phyloP scores from a whole-genome alignment of 2,113 vertebrate genomes.

The Pterophyllum scalare region DNA sequence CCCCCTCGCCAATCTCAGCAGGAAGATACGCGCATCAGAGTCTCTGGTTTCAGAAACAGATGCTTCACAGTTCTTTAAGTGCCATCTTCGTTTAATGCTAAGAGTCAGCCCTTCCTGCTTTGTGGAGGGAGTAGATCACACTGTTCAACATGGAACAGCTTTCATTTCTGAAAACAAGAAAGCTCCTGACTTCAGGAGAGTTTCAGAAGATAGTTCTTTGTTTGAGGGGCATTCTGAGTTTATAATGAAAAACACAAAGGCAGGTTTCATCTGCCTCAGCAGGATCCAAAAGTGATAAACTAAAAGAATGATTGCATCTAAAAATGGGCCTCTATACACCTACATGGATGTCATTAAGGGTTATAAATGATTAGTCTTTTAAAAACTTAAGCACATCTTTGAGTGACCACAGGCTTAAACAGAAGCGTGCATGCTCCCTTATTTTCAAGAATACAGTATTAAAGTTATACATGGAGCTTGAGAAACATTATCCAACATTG shows the following conservation, averaged over 20 bases:
- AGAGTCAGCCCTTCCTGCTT: neutral
- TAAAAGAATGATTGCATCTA: neutral
- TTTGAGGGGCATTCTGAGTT: no score
- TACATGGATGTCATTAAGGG: neutral
- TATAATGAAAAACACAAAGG: neutral
- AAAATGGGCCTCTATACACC: neutral
- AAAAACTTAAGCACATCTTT: neutral
- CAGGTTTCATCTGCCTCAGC: accelerated
- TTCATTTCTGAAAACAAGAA: neutral
- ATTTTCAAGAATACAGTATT: neutral
- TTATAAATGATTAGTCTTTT: neutral
- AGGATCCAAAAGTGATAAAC: neutral
- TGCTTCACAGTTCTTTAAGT: neutral
- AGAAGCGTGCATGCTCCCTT: neutral
- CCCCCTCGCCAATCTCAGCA: neutral
- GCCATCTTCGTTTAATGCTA: accelerated
- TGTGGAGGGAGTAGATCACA: neutral
- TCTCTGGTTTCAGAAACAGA: neutral
- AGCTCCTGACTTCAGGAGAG: no score
- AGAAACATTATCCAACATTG: neutral
- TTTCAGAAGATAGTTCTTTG: no score
- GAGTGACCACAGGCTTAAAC: neutral
- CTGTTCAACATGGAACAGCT: neutral
- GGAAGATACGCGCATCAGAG: neutral
- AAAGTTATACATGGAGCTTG: neutral